Percentiles rank a stretch among this genome's conserved stretches.
Evolutionary conservation across 2,113 vertebrate species (phyloP).

Genomic region (Macaca mulatta): DNA sequence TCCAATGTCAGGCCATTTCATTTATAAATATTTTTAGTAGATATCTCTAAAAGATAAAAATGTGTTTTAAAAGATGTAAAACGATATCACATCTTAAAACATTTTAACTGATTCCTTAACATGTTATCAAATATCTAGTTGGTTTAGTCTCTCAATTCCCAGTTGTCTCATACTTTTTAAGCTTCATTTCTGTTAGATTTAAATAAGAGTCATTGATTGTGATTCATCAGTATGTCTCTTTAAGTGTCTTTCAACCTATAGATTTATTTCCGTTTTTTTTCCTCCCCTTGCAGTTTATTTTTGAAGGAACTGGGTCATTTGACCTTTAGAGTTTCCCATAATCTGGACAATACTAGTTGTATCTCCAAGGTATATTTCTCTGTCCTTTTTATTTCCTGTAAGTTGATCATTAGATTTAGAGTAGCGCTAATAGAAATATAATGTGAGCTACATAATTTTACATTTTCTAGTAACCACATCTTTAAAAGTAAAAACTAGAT

Average conservation of each 20-base stretch:
- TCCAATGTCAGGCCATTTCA: background rate
- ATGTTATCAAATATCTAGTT: background rate
- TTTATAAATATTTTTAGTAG: background rate
- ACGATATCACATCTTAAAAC: background rate
- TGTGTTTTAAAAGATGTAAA: background rate
- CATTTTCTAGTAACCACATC: background rate
- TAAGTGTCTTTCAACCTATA: background rate
- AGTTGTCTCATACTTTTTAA: background rate
- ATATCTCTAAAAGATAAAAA: background rate
- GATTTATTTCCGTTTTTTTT: background rate
- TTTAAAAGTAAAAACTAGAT: background rate
- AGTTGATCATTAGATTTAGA: background rate
- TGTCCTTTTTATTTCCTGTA: background rate
- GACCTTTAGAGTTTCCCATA: background rate
- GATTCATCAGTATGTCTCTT: background rate
- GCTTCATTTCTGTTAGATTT: slow-evolving; percentile 17
- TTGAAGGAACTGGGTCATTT: background rate
- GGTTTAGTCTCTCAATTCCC: background rate
- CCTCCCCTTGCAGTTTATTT: background rate
- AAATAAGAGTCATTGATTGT: background rate
- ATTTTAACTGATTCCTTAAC: slow-evolving; percentile 17
- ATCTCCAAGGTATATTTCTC: background rate
- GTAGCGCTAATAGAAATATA: background rate
- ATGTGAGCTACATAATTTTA: background rate
- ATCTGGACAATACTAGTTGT: background rate